phyloP scores from a whole-genome alignment of 1,140 invertebrate species.

The Steinernema khuongi region DNA sequence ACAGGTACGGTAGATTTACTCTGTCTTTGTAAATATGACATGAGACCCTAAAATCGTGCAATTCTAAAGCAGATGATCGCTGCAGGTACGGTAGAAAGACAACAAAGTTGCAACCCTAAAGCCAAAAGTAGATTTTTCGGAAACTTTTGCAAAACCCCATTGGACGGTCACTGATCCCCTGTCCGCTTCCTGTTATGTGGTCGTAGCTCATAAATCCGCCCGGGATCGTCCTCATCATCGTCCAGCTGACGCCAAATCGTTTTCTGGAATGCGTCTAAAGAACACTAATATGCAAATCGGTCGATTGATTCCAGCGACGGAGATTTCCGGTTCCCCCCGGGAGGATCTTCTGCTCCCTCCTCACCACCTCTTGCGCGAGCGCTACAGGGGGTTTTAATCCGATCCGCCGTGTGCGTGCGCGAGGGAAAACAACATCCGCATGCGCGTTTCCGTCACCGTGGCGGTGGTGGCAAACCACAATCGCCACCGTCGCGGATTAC shows the following conservation, averaged over 20 bases:
- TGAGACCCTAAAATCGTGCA: no score
- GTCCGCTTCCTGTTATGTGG: neutral
- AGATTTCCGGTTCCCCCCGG: conserved; percentile 7
- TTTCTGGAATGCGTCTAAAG: conserved; percentile 3
- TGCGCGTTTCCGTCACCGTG: neutral
- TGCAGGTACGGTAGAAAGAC: no score
- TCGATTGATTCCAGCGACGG: conserved; percentile 7
- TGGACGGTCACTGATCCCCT: no score
- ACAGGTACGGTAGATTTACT: neutral
- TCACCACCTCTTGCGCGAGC: neutral
- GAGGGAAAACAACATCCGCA: conserved; percentile 15
- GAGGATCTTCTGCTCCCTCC: neutral
- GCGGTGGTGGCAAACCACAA: neutral
- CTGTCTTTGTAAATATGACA: neutral
- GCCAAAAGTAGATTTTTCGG: no score
- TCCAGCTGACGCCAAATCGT: no score
- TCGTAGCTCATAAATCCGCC: no score
- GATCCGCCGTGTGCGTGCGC: neutral
- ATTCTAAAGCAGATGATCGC: no score
- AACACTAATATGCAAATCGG: conserved; percentile 15
- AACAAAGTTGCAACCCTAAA: no score
- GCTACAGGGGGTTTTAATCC: conserved; percentile 11
- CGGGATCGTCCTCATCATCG: neutral
- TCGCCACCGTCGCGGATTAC: neutral
- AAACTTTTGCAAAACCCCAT: no score